Evolutionary conservation across 1,140 invertebrate species (phyloP), one percentile per base, ranked within the genome.

Genomic region (Pararge aegeria): DNA sequence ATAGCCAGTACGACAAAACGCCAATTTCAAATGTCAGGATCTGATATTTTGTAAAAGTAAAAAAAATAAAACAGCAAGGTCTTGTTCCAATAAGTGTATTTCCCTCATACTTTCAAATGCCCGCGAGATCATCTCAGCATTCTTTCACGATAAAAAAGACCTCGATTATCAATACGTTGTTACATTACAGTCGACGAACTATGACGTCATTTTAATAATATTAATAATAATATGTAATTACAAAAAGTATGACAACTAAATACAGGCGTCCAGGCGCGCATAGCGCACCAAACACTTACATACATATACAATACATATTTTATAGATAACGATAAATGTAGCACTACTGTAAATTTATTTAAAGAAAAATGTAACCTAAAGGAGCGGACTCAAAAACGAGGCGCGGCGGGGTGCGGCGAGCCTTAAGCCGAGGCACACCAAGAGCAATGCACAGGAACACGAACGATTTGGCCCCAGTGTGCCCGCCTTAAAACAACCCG

Each of bases 161-260:
- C 77, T 84, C 77, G 70, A 79, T 68, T 79, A 76, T 71, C 50
- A 42, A 10, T 46, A 55, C 51, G 52, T 27, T 55, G 42, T 61
- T 54, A 61, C 50, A 40, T 55, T 52, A 61, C 46, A 49, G 24
- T 44, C 21, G 40, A 60, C 66, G 64, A 68, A 68, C 75, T 73
- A 75, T 66, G 66, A 68, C 73, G 73, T 72, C 58, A 55, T 70
- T 73, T 78, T 65, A 75, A 71, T 78, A 78, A 83, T 85, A 80
- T 75, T 77, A 75, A 74, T 88, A 88, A 89, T 85, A 80, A 76
- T 77, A 75, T 79, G 75, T 88, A 88, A 89, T 89, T 89, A 89
- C 86, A 89, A 87, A 83, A 82, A 78, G 76, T 86, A 72, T 77
- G 77, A 83, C 80, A 89, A 89, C 86, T 89, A 89, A 89, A 89